Evolutionary conservation across 2,113 vertebrate genomes (phyloP).

Genomic region (Anhinga anhinga): DNA sequence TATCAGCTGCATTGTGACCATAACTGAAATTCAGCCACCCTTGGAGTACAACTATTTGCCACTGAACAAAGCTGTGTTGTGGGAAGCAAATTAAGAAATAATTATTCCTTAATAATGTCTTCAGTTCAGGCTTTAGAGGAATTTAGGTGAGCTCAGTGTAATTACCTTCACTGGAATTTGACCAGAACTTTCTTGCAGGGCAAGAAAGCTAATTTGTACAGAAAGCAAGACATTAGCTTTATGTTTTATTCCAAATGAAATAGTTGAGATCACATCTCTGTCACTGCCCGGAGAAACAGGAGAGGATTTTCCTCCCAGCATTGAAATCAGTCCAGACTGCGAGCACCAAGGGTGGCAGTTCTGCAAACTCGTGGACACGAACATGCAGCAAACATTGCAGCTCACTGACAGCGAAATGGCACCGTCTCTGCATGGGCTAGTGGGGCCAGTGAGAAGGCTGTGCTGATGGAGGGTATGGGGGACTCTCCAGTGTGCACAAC

Average conservation of each 20-base stretch:
- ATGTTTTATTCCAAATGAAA: not conserved
- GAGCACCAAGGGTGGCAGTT: not conserved
- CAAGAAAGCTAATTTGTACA: not conserved
- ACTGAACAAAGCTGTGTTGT: not conserved
- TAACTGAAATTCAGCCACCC: not conserved
- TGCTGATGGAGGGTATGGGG: not conserved
- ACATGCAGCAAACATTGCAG: not conserved
- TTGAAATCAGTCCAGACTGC: not conserved
- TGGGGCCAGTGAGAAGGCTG: not conserved
- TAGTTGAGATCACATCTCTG: not conserved
- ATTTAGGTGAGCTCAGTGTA: not conserved
- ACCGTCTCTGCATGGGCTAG: not conserved
- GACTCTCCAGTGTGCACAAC: not conserved
- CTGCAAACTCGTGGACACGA: fast-evolving
- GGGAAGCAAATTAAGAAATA: not conserved
- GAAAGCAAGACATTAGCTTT: not conserved
- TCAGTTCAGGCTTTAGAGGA: not conserved
- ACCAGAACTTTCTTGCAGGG: not conserved
- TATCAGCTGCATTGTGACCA: not conserved
- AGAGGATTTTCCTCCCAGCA: not conserved
- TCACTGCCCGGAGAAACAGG: not conserved
- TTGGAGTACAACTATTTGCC: not conserved
- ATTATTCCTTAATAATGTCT: not conserved
- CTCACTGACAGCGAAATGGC: not conserved
- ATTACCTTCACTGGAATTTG: not conserved